Base-by-base conservation (phyloP, 30 jellyfish, hydroid and myxozoan species). In the Sanderia malayensis region DNA sequence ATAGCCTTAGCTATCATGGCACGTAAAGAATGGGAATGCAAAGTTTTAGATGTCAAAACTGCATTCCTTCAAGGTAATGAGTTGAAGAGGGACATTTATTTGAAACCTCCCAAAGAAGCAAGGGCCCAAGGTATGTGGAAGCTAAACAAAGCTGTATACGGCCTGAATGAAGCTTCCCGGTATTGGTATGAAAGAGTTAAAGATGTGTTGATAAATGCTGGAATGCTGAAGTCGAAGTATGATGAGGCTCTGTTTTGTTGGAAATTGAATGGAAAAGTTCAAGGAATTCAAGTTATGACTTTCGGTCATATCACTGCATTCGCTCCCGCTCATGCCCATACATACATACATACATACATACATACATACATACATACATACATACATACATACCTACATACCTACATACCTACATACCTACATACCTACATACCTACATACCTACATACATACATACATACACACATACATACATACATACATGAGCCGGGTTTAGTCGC, bases 31-130 rank as follows among this genome's bases (percentile, higher is more conserved):
- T 70, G 71, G 82, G 57, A 28, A 46, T 52, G 76, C 82, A 70
- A 70, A 6, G 28, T 31, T 2, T 52, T 70, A 70, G 82, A 70
- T 46, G 70, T 70, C 69, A 44, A 70, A 45, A 70, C 70, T 46
- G 82, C 82, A 24, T 70, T 70, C 82, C 70, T 70, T 70, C 71
- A 70, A 70, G 82, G 82, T 25, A 70, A 70, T 23, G 71, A 70
- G 57, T 26, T 70, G 31, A 52, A 44, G 52, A 46, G 82, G 57
- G 69, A 44, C 31, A 52, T 70, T 23, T 41, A 45, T 70, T 28
- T 70, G 68, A 46, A 70, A 46, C 82, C 82, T 9, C 82, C 82
- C 8, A 46, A 41, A 26, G 82, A 70, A 70, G 82, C 82, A 46
- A 70, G 30, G 53, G 53, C 70, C 69, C 52, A 70, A 2, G 52